These are phyloP conservation scores for Crepidodera aurea DNA, from an alignment of 2,888 invertebrate genomes.

Conservation along the genomic window DNA sequence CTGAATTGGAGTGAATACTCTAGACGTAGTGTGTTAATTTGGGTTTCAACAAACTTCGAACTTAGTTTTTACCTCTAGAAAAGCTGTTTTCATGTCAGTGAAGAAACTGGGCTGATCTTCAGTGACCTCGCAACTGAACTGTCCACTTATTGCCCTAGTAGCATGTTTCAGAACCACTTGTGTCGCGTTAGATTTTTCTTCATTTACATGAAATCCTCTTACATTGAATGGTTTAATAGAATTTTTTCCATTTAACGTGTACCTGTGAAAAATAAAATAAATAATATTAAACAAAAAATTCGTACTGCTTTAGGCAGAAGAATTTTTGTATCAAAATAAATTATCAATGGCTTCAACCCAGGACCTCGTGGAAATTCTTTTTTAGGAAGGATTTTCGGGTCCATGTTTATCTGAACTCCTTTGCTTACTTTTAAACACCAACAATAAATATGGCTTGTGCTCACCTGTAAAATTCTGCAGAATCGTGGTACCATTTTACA, in stretches of 20 bases:
- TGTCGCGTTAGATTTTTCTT: slow-evolving; percentile 61
- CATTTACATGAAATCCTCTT: slow-evolving; percentile 68
- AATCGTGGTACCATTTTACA: slow-evolving; percentile 75
- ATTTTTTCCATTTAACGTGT: slow-evolving; percentile 69
- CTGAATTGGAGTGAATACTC: too few species aligned
- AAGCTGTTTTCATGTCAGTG: slow-evolving; percentile 54
- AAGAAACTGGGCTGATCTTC: slow-evolving; percentile 60
- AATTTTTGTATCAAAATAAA: too few species aligned
- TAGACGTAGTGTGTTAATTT: too few species aligned
- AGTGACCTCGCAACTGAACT: slow-evolving; percentile 59
- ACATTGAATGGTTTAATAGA: slow-evolving; percentile 71
- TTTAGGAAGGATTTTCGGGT: too few species aligned
- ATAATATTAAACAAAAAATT: not conserved
- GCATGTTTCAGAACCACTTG: slow-evolving; percentile 56
- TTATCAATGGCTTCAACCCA: too few species aligned
- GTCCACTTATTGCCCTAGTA: slow-evolving; percentile 54
- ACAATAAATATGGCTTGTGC: too few species aligned
- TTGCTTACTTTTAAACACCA: too few species aligned
- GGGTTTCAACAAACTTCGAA: too few species aligned
- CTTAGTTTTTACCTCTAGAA: slow-evolving; percentile 67
- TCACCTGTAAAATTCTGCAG: slow-evolving; percentile 69
- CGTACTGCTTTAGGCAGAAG: not conserved
- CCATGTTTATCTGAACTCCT: too few species aligned
- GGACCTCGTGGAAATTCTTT: too few species aligned
- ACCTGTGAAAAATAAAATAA: slow-evolving; percentile 48